phyloP scores from a whole-genome alignment of 2,797 vertebrate genomes.

The Etheostoma perlongum region DNA sequence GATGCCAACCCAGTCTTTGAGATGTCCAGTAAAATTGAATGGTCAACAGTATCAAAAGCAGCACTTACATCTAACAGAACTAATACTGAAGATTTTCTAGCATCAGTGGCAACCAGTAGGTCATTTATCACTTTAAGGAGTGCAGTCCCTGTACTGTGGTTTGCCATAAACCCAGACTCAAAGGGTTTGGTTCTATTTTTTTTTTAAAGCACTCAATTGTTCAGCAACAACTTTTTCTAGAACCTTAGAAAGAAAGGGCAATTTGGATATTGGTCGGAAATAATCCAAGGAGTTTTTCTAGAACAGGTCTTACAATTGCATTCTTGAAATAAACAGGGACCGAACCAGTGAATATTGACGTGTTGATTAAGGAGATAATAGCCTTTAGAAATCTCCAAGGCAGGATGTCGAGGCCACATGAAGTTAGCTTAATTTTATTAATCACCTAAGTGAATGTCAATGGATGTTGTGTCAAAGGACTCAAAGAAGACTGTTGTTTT shows the following conservation, averaged over 20 bases:
- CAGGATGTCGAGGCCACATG: not conserved
- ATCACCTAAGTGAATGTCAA: too few relatives aligned
- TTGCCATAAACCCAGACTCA: not conserved
- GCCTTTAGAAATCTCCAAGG: constrained; percentile 4
- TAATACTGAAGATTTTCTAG: not conserved
- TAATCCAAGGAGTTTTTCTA: not conserved
- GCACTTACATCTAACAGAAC: not conserved
- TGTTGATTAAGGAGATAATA: constrained; percentile 7
- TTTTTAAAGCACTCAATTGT: not conserved
- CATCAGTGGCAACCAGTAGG: not conserved
- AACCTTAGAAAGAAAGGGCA: not conserved
- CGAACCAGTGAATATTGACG: not conserved
- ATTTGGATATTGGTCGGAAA: not conserved
- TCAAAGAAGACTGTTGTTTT: too few relatives aligned
- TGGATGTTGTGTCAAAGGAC: too few relatives aligned
- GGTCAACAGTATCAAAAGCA: not conserved
- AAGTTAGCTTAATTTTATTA: not conserved
- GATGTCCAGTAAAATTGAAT: not conserved
- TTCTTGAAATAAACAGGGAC: not conserved
- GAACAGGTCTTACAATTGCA: not conserved
- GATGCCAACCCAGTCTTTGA: not conserved
- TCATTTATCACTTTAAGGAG: not conserved
- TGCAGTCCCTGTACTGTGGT: not conserved
- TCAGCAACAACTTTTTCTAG: not conserved
- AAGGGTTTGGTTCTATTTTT: not conserved